Conservation (phyloP, 2,797 vertebrate species). For the Myoxocephalus aenaeus region DNA sequence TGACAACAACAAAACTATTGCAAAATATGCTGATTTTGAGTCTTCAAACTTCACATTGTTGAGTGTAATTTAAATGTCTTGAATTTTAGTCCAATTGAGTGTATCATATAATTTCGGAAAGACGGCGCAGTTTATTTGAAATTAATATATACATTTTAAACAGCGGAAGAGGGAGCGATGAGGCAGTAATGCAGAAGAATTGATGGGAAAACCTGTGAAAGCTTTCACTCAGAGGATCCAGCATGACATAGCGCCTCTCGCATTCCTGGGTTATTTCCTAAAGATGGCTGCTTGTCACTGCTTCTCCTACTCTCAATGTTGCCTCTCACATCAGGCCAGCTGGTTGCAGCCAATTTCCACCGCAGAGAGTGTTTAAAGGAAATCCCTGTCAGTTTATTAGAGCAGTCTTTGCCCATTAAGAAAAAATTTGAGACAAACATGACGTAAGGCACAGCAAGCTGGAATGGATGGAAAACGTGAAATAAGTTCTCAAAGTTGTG, state of each 20-base stretch:
- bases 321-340: conserved; percentile 49
- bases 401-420: conserved; percentile 21
- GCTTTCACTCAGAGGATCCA: conserved; percentile 66
- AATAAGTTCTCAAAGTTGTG: conserved; percentile 9
- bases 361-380: conserved; percentile 50
- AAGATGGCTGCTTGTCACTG: conserved; percentile 79
- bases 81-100: background rate
- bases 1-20: background rate
- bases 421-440: conserved; percentile 34
- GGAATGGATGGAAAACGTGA: conserved; percentile 28
- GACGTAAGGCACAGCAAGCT: conserved; percentile 13
- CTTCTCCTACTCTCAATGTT: conserved; percentile 51
- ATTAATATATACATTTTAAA: conserved; percentile 1
- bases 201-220: conserved; percentile 67
- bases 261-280: conserved; percentile 83
- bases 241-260: conserved; percentile 69
- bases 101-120: background rate
- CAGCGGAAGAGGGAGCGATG: conserved; percentile 34
- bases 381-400: conserved; percentile 62
- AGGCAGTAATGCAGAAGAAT: conserved; percentile 41
- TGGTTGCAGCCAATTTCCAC: conserved; percentile 56
- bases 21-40: background rate
- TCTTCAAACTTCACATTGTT: background rate
- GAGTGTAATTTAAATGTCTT: background rate
- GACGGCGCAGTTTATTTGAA: background rate